phyloP scores from a whole-genome alignment of 2,797 vertebrate genomes.

The Chloroceryle amazona region DNA sequence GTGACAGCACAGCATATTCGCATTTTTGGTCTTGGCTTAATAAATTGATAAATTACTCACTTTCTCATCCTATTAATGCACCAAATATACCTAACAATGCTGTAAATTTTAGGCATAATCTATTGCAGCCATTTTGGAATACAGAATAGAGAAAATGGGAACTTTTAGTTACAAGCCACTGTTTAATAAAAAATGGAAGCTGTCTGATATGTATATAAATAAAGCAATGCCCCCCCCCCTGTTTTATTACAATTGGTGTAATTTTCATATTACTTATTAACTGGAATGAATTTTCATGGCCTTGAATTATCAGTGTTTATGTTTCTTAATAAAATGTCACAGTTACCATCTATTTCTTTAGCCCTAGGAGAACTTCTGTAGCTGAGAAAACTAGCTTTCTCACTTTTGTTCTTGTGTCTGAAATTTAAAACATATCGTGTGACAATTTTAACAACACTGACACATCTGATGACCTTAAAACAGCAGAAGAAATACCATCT shows the following conservation, averaged over 20 bases:
- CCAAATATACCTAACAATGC: not conserved
- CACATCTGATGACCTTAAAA: not conserved
- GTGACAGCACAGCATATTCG: not conserved
- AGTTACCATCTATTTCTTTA: conserved; percentile 47
- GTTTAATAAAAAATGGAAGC: conserved; percentile 27
- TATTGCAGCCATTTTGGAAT: not conserved
- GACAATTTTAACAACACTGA: conserved; percentile 23
- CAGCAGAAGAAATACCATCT: too few relatives aligned
- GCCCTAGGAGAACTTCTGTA: not conserved
- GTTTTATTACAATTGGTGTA: not conserved
- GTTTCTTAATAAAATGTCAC: conserved; percentile 25
- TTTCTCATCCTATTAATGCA: conserved; percentile 16
- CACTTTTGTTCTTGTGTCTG: conserved; percentile 42
- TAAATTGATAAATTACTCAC: conserved; percentile 17
- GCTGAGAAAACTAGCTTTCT: not conserved
- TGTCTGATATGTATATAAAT: not conserved
- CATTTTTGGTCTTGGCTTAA: conserved; percentile 43
- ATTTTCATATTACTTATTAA: not conserved
- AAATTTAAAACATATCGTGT: conserved; percentile 18
- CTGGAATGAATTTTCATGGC: not conserved
- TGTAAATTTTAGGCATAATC: conserved; percentile 19
- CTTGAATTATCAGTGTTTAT: not conserved
- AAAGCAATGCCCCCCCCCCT: not conserved
- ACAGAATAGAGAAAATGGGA: not conserved
- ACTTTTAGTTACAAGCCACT: not conserved